Percentiles rank a stretch among this genome's conserved stretches.
phyloP scores from a whole-genome alignment of 2,888 invertebrate species.

The Agriotes lineatus region DNA sequence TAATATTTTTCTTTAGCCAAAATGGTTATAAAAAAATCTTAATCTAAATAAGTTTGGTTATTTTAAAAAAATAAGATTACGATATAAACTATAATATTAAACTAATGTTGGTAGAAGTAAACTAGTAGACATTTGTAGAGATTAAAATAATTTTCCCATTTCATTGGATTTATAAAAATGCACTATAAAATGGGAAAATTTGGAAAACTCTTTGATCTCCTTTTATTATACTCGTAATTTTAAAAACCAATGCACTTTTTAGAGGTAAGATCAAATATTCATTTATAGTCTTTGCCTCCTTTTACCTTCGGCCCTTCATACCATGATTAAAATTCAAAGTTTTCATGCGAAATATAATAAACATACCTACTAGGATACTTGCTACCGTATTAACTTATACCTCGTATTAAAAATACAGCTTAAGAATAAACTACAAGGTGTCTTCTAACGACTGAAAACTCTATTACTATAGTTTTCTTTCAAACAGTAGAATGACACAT shows the following conservation, averaged over 20 bases:
- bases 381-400: constrained; percentile 12
- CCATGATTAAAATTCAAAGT: not conserved
- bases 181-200: too few relatives aligned
- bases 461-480: too few relatives aligned
- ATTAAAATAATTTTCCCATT: not conserved
- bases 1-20: constrained; percentile 1
- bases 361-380: constrained; percentile 11
- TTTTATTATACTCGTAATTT: too few relatives aligned
- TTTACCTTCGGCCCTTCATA: not conserved
- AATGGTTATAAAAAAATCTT: not conserved
- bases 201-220: too few relatives aligned
- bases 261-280: too few relatives aligned
- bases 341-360: not conserved
- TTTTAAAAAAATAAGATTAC: not conserved
- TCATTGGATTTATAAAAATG: not conserved
- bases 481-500: too few relatives aligned
- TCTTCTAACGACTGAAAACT: too few relatives aligned
- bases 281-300: too few relatives aligned
- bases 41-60: constrained; percentile 8
- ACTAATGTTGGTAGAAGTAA: not conserved
- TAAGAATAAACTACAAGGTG: too few relatives aligned
- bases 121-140: not conserved
- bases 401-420: constrained; percentile 7
- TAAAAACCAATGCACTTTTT: too few relatives aligned
- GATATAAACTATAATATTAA: not conserved